Percentiles rank a stretch among this genome's conserved stretches.
These are phyloP conservation scores for Eudasyphora cyanicolor DNA, from an alignment of 2,888 invertebrate species.

Conservation along the genomic window DNA sequence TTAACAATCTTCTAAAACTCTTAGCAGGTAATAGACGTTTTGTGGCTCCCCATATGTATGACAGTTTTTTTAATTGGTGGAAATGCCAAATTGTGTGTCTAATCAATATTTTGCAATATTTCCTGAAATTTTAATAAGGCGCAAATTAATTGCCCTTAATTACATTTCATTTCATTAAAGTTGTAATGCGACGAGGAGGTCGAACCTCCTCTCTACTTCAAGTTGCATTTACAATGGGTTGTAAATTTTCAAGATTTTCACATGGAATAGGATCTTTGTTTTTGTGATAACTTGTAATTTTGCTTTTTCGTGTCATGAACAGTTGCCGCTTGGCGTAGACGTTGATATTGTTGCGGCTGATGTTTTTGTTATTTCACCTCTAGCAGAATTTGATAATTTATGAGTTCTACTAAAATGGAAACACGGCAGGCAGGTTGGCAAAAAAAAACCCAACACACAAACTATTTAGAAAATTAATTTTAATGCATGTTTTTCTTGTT, in stretches of 20 bases:
- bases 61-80: neutral
- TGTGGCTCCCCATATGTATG: too few species aligned
- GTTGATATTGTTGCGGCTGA: conserved; percentile 29
- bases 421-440: too few species aligned
- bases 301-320: conserved; percentile 63
- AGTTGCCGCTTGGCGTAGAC: too few species aligned
- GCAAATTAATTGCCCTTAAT: conserved; percentile 43
- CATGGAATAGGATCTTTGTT: conserved; percentile 52
- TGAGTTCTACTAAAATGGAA: conserved; percentile 25
- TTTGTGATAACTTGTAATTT: conserved; percentile 50
- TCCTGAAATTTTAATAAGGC: conserved; percentile 26
- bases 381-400: conserved; percentile 54
- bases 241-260: conserved; percentile 57
- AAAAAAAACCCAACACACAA: conserved; percentile 27
- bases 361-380: conserved; percentile 59
- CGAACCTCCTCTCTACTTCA: neutral
- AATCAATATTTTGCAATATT: conserved; percentile 33
- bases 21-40: too few species aligned
- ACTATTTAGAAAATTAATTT: conserved; percentile 53
- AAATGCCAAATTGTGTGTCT: neutral
- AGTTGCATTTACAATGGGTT: conserved; percentile 53
- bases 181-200: neutral
- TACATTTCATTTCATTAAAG: conserved; percentile 23
- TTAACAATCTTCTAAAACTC: too few species aligned
- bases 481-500: conserved; percentile 24